Base-by-base conservation (phyloP, 1,140 invertebrate genomes). In the Calephelis nemesis region DNA sequence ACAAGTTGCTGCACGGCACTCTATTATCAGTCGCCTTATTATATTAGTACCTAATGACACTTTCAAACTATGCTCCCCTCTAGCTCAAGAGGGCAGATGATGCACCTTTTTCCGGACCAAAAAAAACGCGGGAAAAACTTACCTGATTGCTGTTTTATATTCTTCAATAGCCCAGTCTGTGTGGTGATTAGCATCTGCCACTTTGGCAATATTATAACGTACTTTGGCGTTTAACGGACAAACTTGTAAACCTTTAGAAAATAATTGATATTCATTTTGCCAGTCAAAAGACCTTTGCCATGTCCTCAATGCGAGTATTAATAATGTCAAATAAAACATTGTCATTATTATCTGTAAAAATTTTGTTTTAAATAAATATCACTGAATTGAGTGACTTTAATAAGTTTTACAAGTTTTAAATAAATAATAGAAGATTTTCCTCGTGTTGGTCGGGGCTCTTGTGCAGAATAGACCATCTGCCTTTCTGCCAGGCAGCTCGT, bases 161-260 rank as follows among this genome's bases (percentile, higher is more conserved):
- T 96, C 95, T 15, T 92, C 73, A 65, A 97, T 93, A 4, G 98
- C 97, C 72, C 94, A 91, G 11, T 91, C 81, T 65, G 90, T 92
- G 74, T 97, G 92, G 39, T 95, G 94, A n/a, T 88, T 88, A 83
- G 98, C 97, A 8, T 95, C 96, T 60, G 96, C 95, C 71, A 95
- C 94, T 91, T 98, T 98, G 0, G 95, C 98, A 67, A 99, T 95
- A 89, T 99, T 99, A 83, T 99, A 99, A 88, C 98, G 98, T 10
- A 99, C 96, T 94, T 99, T 98, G 13, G 98, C 98, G 93, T 99
- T 99, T 7, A 95, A 85, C 5, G 97, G 97, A 81, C 97, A 98
- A 58, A 98, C 95, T 47, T 91, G 75, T 9, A 96, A 74, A 0
- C 95, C 97, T 52, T 95, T 96, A 62, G 85, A 87, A 76, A 97